Conservation (phyloP, 1,140 invertebrate genomes). For the Amphibalanus amphitrite region DNA sequence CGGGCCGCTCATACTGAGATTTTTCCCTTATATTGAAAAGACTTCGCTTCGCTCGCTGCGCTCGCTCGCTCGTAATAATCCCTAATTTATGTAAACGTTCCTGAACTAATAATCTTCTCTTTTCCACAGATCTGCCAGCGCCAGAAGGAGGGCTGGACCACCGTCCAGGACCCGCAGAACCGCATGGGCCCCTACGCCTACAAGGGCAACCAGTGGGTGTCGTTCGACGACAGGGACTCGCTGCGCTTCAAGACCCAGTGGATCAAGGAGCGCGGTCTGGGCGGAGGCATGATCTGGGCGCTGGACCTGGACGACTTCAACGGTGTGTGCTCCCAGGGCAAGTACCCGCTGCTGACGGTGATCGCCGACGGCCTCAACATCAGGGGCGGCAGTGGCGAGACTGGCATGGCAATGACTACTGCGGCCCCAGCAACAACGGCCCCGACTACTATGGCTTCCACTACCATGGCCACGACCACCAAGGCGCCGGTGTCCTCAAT, state of each 20-base stretch:
- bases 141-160: constrained; percentile 43
- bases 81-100: too few species aligned
- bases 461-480: too few species aligned
- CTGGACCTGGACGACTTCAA: constrained; percentile 92
- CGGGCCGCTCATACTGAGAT: too few species aligned
- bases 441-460: too few species aligned
- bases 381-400: too few species aligned
- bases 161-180: constrained; percentile 49
- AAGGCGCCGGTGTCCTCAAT: too few species aligned
- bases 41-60: too few species aligned
- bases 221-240: constrained; percentile 52
- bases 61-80: too few species aligned
- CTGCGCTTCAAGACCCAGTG: constrained; percentile 48
- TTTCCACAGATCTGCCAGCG: neutral
- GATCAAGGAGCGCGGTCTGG: constrained; percentile 74
- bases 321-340: constrained; percentile 60
- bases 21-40: too few species aligned
- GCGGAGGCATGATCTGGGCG: constrained; percentile 92
- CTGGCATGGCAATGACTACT: too few species aligned
- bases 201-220: constrained; percentile 67
- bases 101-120: too few species aligned
- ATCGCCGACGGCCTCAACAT: neutral
- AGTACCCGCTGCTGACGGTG: constrained; percentile 1
- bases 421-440: too few species aligned
- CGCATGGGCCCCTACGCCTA: constrained; percentile 70